phyloP scores from a whole-genome alignment of 2,113 vertebrate species.

The Rafetus swinhoei region DNA sequence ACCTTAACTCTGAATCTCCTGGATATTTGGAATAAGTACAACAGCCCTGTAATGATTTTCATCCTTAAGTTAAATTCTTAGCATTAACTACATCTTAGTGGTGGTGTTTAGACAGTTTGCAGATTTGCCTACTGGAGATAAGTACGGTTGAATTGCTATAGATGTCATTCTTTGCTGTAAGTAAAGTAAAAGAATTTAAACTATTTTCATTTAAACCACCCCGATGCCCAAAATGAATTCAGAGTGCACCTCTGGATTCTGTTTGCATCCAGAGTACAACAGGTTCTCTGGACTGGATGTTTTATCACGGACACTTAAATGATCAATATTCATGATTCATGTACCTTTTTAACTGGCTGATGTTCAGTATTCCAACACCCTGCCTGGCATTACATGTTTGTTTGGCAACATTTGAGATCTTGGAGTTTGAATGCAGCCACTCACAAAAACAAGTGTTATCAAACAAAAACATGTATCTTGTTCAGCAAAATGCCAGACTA shows the following conservation, averaged over 20 bases:
- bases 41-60: neutral
- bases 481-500: accelerated
- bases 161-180: neutral
- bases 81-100: neutral
- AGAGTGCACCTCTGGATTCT: neutral
- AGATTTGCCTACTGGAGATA: neutral
- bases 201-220: neutral
- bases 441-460: neutral
- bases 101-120: neutral
- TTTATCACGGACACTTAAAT: neutral
- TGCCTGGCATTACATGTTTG: accelerated
- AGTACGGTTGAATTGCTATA: neutral
- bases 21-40: neutral
- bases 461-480: neutral
- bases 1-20: neutral
- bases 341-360: neutral
- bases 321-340: neutral
- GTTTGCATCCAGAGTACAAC: neutral
- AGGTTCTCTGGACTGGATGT: neutral
- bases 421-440: neutral
- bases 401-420: neutral
- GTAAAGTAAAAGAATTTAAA: neutral
- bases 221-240: neutral
- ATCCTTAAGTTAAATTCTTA: neutral
- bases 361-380: neutral